phyloP scores from a whole-genome alignment of 1,140 invertebrate genomes.

The Nomia melanderi region DNA sequence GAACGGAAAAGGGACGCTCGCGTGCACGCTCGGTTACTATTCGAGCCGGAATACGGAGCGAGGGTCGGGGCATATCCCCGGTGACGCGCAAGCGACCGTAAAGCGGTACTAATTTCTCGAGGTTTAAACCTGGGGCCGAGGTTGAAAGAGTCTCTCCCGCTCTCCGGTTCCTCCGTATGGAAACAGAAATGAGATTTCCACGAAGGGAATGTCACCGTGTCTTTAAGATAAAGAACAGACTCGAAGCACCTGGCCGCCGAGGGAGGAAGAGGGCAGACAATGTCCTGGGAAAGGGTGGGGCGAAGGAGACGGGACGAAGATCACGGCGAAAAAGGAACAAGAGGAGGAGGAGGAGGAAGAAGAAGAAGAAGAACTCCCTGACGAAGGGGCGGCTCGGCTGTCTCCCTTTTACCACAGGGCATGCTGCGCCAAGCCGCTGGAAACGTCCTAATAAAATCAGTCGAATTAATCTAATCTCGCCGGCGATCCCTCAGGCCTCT shows the following conservation, averaged over 20 bases:
- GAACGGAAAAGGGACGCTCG: not conserved
- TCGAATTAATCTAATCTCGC: conserved; percentile 73
- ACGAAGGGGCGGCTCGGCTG: not conserved
- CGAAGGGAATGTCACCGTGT: conserved; percentile 54
- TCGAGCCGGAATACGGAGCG: conserved; percentile 39
- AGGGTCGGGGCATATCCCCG: not conserved
- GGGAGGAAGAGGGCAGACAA: not conserved
- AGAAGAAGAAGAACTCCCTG: conserved; percentile 33
- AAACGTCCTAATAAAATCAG: conserved; percentile 73
- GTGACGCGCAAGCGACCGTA: conserved; percentile 61
- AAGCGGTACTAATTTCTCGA: conserved; percentile 70
- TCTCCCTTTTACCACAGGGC: conserved; percentile 5
- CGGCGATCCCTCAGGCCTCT: conserved; percentile 62
- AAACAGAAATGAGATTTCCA: conserved; percentile 58
- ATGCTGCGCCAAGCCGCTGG: conserved; percentile 41
- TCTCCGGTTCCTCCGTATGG: conserved; percentile 19
- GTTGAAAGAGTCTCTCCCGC: not conserved
- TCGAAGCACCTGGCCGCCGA: conserved; percentile 44
- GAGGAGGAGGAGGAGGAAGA: conserved; percentile 21
- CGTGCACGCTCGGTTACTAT: not conserved
- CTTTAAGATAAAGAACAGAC: conserved; percentile 54
- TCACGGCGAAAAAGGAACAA: not conserved
- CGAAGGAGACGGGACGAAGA: conserved; percentile 1
- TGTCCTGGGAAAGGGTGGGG: not conserved
- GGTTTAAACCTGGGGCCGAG: conserved; percentile 38